phyloP scores from a whole-genome alignment of 2,888 invertebrate genomes.

The Mellilla xanthometata region DNA sequence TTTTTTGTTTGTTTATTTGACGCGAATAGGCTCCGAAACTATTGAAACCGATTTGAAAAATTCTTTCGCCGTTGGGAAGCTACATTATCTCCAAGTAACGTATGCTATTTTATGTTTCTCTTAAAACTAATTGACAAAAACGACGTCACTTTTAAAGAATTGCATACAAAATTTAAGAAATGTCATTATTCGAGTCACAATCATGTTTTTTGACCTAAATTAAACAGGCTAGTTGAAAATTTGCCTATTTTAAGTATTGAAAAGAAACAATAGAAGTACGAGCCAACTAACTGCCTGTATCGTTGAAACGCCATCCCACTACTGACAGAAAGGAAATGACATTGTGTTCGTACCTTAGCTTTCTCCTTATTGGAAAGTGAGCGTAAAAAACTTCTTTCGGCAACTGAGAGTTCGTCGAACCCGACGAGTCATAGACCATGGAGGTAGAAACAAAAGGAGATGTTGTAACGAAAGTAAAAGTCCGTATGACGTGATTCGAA shows the following conservation, averaged over 20 bases:
- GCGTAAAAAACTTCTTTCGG: slow-evolving; percentile 81
- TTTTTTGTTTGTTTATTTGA: no score
- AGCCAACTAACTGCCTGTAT: slow-evolving; percentile 57
- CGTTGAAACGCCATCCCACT: slow-evolving; percentile 74
- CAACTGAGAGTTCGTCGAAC: slow-evolving; percentile 75
- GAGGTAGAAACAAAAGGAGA: slow-evolving; percentile 70
- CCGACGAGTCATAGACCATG: slow-evolving; percentile 57
- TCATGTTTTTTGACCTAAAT: no score
- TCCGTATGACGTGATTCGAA: slow-evolving; percentile 26
- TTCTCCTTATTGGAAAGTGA: slow-evolving; percentile 82
- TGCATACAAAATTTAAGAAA: no score
- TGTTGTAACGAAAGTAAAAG: slow-evolving; percentile 77
- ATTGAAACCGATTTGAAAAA: no score
- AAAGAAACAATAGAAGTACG: slow-evolving; percentile 58
- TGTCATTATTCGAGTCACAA: no score
- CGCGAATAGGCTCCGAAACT: no score
- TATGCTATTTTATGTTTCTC: no score
- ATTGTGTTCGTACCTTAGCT: slow-evolving; percentile 68
- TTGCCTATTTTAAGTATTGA: slow-evolving; percentile 33
- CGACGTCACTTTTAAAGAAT: no score
- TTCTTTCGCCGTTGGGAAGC: no score
- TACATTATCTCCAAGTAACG: no score
- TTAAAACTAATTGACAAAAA: no score
- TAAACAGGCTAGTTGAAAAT: no score
- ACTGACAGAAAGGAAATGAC: slow-evolving; percentile 76